Evolutionary conservation across 2,797 vertebrate genomes (phyloP).

Genomic region (Micromesistius poutassou): DNA sequence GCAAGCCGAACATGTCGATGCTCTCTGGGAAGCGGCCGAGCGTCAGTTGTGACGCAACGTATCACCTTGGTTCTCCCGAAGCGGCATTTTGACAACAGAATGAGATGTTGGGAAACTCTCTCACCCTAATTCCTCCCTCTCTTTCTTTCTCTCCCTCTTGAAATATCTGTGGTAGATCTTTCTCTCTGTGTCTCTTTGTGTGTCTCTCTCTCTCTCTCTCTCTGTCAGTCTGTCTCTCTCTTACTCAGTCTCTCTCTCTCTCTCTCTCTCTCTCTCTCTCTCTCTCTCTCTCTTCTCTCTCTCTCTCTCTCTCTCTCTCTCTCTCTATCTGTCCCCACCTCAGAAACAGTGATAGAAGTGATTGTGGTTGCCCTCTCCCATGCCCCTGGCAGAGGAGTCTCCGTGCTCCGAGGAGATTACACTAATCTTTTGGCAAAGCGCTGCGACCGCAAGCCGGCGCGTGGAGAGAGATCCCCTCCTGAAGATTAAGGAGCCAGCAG

Average conservation of each 20-base stretch:
- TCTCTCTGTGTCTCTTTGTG: no score
- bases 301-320: background rate
- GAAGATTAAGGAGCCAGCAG: background rate
- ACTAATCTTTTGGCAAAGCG: slow-evolving; percentile 16
- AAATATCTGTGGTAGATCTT: no score
- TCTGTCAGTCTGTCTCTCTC: background rate
- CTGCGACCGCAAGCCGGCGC: background rate
- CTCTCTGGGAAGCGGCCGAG: background rate
- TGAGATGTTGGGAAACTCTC: background rate
- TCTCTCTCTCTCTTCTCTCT: background rate
- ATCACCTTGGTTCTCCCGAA: background rate
- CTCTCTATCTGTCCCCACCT: slow-evolving; percentile 1
- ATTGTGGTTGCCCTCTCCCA: background rate
- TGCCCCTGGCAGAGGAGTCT: background rate
- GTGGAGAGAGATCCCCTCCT: background rate
- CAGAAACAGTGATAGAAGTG: background rate
- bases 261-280: background rate
- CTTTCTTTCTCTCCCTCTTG: background rate
- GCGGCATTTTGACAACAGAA: background rate
- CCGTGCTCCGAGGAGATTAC: slow-evolving; percentile 5
- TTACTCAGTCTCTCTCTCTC: background rate
- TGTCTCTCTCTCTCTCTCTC: slow-evolving; percentile 2
- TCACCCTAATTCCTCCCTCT: background rate
- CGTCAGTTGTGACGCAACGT: background rate
- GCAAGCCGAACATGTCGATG: background rate